Conservation (phyloP, 53 echinoderm and acorn worm species). For the Actinopyga echinites region DNA sequence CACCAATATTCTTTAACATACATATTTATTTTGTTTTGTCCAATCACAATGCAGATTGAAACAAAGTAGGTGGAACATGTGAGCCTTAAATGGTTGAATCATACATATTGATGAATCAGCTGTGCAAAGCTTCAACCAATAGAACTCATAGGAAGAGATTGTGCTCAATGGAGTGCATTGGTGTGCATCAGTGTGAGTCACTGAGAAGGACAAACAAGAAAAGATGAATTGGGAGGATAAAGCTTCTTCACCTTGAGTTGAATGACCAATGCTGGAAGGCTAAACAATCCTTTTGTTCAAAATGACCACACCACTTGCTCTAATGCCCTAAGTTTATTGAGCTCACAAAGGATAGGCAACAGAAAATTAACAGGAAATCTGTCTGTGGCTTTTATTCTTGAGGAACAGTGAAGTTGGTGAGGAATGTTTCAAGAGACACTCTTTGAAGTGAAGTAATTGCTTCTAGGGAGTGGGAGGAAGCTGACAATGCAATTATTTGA, state of each 20-base stretch:
- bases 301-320: slow-evolving; percentile 13
- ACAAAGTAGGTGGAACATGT: neutral
- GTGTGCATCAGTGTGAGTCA: slow-evolving; percentile 30
- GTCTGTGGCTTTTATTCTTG: neutral
- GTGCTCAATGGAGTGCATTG: neutral
- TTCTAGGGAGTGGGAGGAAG: neutral
- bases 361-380: slow-evolving; percentile 4
- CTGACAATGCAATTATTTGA: neutral
- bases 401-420: neutral
- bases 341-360: neutral
- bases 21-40: neutral
- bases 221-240: neutral
- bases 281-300: neutral
- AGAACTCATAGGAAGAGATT: neutral
- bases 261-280: slow-evolving; percentile 11
- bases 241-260: slow-evolving; percentile 31
- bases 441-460: too few relatives aligned
- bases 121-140: slow-evolving; percentile 26
- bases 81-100: neutral
- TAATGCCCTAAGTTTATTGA: slow-evolving; percentile 7
- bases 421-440: neutral
- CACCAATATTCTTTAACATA: neutral
- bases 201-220: neutral
- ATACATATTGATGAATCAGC: slow-evolving; percentile 23
- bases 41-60: neutral